A percentile compares a stretch with the other conserved stretches of the same genome.
phyloP scores from a whole-genome alignment of 2,113 vertebrate species.

The Eonycteris spelaea region DNA sequence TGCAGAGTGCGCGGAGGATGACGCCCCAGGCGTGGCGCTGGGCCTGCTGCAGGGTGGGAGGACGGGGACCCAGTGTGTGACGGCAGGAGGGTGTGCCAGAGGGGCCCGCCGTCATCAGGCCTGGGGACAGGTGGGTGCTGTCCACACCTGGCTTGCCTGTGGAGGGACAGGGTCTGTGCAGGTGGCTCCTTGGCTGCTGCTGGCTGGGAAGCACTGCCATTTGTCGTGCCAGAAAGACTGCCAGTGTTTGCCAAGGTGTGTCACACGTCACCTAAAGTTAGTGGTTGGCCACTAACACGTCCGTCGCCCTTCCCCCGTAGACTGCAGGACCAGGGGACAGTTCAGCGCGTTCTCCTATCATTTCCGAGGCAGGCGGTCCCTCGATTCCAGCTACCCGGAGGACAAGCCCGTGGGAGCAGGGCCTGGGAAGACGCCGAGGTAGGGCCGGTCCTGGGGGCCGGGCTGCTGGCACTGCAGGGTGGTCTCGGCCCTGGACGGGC shows the following conservation, averaged over 20 bases:
- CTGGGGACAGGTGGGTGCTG: no score
- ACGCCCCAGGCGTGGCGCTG: no score
- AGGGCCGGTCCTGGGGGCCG: accelerated
- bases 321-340: conserved; percentile 97
- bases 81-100: no score
- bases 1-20: no score
- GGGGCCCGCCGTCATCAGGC: no score
- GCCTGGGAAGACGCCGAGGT: conserved; percentile 73
- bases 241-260: accelerated
- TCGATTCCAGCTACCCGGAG: conserved; percentile 91
- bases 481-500: not conserved
- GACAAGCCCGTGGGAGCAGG: conserved; percentile 75
- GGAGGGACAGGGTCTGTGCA: not conserved
- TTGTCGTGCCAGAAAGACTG: accelerated
- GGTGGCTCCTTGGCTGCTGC: not conserved
- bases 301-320: conserved; percentile 76
- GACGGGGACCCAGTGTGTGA: not conserved
- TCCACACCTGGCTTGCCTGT: not conserved
- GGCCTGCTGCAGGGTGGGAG: no score
- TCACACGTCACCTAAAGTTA: not conserved
- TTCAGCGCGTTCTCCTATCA: conserved; percentile 96
- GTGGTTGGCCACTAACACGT: accelerated
- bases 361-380: conserved; percentile 93
- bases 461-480: accelerated
- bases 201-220: accelerated